Base-by-base conservation (phyloP, 2,113 vertebrate species). In the Hemiprocne comata region DNA sequence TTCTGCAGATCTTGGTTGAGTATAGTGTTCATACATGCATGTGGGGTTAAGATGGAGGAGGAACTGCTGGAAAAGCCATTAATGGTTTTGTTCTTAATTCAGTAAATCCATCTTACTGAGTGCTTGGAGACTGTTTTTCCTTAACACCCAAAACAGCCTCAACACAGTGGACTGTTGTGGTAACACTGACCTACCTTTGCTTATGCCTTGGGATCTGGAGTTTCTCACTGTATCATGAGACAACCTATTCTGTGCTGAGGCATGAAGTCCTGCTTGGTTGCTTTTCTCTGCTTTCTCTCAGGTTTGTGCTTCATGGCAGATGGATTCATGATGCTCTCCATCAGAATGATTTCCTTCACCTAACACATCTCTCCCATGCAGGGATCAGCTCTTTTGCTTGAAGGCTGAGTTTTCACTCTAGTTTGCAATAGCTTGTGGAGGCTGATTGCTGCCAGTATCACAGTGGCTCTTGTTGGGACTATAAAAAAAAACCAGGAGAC, bases 141-240 rank as follows among this genome's bases (percentile, higher is more conserved):
- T 67, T 83, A 77, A 25, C 33, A 29, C 51, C 85, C 69, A 25
- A 67, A 93, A 1, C 55, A 83, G 24, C 85, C 36, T 85, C 79
- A 95, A 14, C 70, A 74, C 11, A 88, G 51, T 21, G 62, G 75
- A 46, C 75, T 90, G 64, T 85, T 96, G 90, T 95, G 91, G 78
- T 91, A 70, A 95, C 91, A 58, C 66, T 69, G 89, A 65, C 34
- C 88, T 73, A 48, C 40, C 80, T 93, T 67, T 83, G 60, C 83
- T 88, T 86, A 61, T 84, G 44, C 73, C 36, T 44, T 40, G 69
- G 69, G 40, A 80, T 96, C 94, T 94, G 94, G 95, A 86, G 75
- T 95, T 92, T 90, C 53, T 96, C 93, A 74, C 33, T 75, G 38
- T 61, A 28, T 84, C 28, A 8, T 31, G 60, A 95, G 60, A 57